These are phyloP conservation scores for Cisticola juncidis DNA, from an alignment of 2,113 vertebrate species.

Conservation along the genomic window DNA sequence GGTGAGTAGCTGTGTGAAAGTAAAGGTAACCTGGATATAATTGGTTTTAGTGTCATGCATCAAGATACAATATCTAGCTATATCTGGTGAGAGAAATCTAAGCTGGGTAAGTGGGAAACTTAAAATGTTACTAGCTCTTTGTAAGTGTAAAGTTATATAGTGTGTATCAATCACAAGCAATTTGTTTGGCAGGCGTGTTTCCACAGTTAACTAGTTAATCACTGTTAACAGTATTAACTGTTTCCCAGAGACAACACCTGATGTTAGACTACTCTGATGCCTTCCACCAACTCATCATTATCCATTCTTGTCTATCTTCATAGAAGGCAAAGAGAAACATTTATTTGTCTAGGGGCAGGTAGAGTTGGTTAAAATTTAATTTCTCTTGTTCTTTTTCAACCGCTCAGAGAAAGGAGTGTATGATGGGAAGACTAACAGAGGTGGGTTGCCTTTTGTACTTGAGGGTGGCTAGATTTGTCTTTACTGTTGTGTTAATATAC, in stretches of 20 bases:
- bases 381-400: slow-evolving; percentile 68
- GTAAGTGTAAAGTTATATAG: background rate
- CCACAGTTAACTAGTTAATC: background rate
- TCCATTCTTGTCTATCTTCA: slow-evolving; percentile 12
- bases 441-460: slow-evolving; percentile 69
- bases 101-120: background rate
- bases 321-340: slow-evolving; percentile 57
- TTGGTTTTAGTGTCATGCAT: background rate
- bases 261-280: background rate
- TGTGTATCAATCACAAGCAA: background rate
- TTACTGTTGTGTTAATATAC: slow-evolving; percentile 37
- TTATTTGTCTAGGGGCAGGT: slow-evolving; percentile 46
- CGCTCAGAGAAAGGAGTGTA: slow-evolving; percentile 68
- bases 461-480: slow-evolving; percentile 67
- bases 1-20: slow-evolving; percentile 9
- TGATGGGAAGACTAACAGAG: slow-evolving; percentile 70
- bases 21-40: background rate
- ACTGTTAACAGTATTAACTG: slow-evolving; percentile 17
- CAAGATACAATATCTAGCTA: background rate
- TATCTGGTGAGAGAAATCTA: background rate
- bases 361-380: slow-evolving; percentile 67
- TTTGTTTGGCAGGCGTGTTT: background rate
- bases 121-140: background rate
- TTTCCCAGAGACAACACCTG: background rate
- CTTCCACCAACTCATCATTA: slow-evolving; percentile 11